Base-by-base conservation (phyloP, 2,797 vertebrate genomes). In the Falco naumanni region DNA sequence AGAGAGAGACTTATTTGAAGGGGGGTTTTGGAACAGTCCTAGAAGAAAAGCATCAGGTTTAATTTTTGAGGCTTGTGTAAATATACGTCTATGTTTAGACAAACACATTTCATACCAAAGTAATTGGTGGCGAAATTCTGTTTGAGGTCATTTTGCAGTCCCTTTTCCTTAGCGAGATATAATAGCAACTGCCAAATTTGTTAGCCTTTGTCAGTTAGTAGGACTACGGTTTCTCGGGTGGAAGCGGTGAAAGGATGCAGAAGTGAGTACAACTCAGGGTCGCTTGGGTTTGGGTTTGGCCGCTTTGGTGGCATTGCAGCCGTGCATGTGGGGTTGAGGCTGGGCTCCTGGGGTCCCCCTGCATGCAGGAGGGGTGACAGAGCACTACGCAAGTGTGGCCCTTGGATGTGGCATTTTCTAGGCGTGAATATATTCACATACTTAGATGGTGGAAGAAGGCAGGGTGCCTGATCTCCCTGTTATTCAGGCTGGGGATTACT, bases 361-460 rank as follows among this genome's bases (percentile, higher is more conserved):
- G 1, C 20, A 9, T 5, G 2, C 45, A 13, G 24, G 13, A 37
- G 20, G 18, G 57, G 8, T 37, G 61, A 24, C 20, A 4, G 1
- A 0, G 64, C 25, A 2, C 28, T 2, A 22, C 0, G 1, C 39
- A 25, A 11, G 34, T 13, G 1, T 10, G 3, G 57, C 2, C 57
- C 31, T 13, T 4, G 13, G 9, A 3, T 3, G 5, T 7, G 8
- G 18, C 1, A 2, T 43, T n/a, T 31, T 19, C 11, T 31, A 20
- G 65, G 37, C 5, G 6, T 33, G 21, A 87, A 25, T 7, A 18
- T 13, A 37, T 74, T 60, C 54, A 34, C 3, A 0, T 4, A 5
- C 11, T 48, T 8, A 61, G 41, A 1, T 34, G 60, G 26, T 51
- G 65, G 57, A 18, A 53, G 70, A 10, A 53, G 57, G 68, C 25